Base-by-base conservation (phyloP, 2,113 vertebrate genomes). In the Prietella phreatophila region DNA sequence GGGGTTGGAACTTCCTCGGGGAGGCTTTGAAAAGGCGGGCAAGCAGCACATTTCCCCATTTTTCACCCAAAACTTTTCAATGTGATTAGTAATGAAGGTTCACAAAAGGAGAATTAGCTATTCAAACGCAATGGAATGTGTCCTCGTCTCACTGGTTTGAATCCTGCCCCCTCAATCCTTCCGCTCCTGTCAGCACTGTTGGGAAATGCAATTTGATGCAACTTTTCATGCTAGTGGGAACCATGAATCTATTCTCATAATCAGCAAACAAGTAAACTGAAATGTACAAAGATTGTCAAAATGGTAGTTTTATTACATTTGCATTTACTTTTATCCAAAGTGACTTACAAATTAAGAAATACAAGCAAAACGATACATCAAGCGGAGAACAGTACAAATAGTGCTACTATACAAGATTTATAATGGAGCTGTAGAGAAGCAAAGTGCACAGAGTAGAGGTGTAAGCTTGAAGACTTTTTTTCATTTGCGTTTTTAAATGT, bases 31-130 rank as follows among this genome's bases (percentile, higher is more conserved):
- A 53, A 53, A 47, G 36, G 33, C 25, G 53, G 63, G 53, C 83
- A 25, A 25, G 63, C 30, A 50, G 65, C 65, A 42, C 85, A 79
- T 81, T 85, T 83, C 7, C 20, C 53, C 63, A 39, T 86, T 86
- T 86, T 60, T 82, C 75, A 86, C 82, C 30, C 53, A 10, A 63
- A 69, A 87, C 61, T 39, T 80, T 82, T 69, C 63, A 63, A 73
- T 19, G 25, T 27, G 78, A 58, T 75, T 71, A 87, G 63, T 30
- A 85, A 61, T 55, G 63, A 87, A 84, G 39, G 50, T 3, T 17
- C 85, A 84, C 75, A 87, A 81, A 79, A 78, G 53, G n/a, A 47
- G 73, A 83, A 50, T 80, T 42, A 87, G 79, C 86, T 36, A 82
- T 82, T 87, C 63, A 60, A 39, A 50, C 1, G 39, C 88, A 80